These are phyloP conservation scores for Istiophorus platypterus DNA, from an alignment of 2,113 vertebrate species.

Conservation along the genomic window DNA sequence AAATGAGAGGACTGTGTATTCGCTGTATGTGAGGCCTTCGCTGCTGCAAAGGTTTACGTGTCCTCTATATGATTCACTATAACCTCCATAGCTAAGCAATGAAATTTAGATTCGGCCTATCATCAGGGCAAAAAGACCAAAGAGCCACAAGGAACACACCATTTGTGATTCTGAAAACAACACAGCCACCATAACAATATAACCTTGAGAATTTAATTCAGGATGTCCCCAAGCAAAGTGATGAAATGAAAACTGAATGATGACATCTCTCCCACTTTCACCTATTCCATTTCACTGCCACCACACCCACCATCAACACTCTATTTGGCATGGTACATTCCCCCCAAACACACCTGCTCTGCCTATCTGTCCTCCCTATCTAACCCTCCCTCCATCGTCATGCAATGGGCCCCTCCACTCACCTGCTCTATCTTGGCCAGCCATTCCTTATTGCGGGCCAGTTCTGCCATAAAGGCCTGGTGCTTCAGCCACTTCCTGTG, in stretches of 20 bases:
- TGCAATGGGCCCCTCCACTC: conserved; percentile 71
- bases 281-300: conserved; percentile 42
- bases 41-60: conserved; percentile 36
- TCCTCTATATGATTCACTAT: conserved; percentile 51
- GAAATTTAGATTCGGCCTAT: conserved; percentile 23
- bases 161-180: conserved; percentile 57
- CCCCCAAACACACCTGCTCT: conserved; percentile 43
- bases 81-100: conserved; percentile 30
- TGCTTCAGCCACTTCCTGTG: conserved; percentile 97
- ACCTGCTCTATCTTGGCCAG: conserved; percentile 95
- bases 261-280: conserved; percentile 66
- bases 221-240: conserved; percentile 64
- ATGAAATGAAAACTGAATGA: conserved; percentile 64
- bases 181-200: conserved; percentile 52
- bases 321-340: conserved; percentile 6
- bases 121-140: conserved; percentile 7
- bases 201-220: conserved; percentile 79
- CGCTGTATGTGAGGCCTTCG: conserved; percentile 28
- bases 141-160: conserved; percentile 22
- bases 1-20: background rate
- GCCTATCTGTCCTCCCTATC: conserved; percentile 53
- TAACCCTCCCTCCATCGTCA: conserved; percentile 21
- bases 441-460: conserved; percentile 96
- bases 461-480: conserved; percentile 95
- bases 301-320: conserved; percentile 64